A percentile compares a stretch with the other conserved stretches of the same genome.
phyloP scores from a whole-genome alignment of 1,140 invertebrate species.

The Neotoxoptera formosana region DNA sequence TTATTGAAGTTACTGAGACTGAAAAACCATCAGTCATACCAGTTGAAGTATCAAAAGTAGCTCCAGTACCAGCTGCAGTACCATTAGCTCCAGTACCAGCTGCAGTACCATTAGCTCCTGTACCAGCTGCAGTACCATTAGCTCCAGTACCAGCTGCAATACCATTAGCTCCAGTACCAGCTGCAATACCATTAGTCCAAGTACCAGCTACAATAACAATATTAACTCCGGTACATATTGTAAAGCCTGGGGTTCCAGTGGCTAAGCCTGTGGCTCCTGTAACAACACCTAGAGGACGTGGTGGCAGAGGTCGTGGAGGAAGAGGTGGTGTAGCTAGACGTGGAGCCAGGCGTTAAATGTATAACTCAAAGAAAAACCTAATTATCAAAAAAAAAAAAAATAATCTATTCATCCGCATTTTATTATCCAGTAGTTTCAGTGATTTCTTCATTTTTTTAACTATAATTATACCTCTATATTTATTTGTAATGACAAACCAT shows the following conservation, averaged over 20 bases:
- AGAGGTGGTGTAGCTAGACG: constrained; percentile 21
- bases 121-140: neutral
- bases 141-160: neutral
- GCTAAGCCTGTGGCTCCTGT: too few relatives aligned
- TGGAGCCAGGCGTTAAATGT: neutral
- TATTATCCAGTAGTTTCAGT: neutral
- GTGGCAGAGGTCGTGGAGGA: constrained; percentile 20
- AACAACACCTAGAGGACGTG: constrained; percentile 19
- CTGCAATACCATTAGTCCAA: neutral
- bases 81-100: neutral
- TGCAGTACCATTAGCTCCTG: neutral
- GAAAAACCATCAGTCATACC: neutral
- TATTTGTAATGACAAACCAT: neutral
- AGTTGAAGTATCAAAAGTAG: neutral
- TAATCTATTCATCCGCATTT: neutral
- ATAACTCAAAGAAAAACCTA: neutral
- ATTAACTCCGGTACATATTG: neutral
- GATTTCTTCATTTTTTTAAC: neutral
- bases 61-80: neutral
- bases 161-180: too few relatives aligned
- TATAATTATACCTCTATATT: constrained; percentile 1
- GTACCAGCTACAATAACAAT: too few relatives aligned
- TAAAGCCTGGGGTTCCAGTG: too few relatives aligned
- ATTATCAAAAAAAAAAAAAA: neutral
- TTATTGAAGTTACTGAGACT: neutral